Evolutionary conservation across 2,888 invertebrate genomes (phyloP).

Genomic region (Diarsia dahlii): DNA sequence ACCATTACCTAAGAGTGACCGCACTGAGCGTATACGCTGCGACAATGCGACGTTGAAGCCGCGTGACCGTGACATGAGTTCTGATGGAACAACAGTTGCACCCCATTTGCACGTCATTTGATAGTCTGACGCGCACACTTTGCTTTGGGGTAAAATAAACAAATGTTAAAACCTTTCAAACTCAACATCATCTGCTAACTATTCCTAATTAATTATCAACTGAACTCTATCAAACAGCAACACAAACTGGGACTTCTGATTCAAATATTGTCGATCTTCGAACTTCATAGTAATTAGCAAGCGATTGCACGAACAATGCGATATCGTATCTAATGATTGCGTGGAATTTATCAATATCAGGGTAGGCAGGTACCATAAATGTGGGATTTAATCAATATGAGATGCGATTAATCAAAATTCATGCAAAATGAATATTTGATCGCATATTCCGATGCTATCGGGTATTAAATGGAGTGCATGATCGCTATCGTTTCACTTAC

Average conservation of each 20-base stretch:
- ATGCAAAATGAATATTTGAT: conserved; percentile 35
- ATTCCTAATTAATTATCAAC: no score
- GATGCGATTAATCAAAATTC: conserved; percentile 33
- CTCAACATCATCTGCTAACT: not conserved
- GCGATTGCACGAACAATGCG: conserved; percentile 18
- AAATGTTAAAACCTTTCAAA: not conserved
- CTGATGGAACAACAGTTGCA: not conserved
- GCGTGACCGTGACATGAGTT: not conserved
- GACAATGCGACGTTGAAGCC: not conserved
- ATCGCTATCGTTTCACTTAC: not conserved
- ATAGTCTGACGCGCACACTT: not conserved
- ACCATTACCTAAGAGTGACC: not conserved
- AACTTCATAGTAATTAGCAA: conserved; percentile 34
- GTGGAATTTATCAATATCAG: conserved; percentile 13
- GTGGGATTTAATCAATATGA: conserved; percentile 28
- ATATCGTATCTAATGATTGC: conserved; percentile 20
- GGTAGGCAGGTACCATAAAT: conserved; percentile 4
- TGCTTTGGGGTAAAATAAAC: not conserved
- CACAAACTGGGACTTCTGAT: conserved; percentile 5
- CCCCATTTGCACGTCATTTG: no score
- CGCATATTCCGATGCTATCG: not conserved
- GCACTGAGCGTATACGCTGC: not conserved
- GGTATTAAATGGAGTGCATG: not conserved
- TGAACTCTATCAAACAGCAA: not conserved
- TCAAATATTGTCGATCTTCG: not conserved